Evolutionary conservation across 2,888 invertebrate species (phyloP).

Genomic region (Clitarchus hookeri): DNA sequence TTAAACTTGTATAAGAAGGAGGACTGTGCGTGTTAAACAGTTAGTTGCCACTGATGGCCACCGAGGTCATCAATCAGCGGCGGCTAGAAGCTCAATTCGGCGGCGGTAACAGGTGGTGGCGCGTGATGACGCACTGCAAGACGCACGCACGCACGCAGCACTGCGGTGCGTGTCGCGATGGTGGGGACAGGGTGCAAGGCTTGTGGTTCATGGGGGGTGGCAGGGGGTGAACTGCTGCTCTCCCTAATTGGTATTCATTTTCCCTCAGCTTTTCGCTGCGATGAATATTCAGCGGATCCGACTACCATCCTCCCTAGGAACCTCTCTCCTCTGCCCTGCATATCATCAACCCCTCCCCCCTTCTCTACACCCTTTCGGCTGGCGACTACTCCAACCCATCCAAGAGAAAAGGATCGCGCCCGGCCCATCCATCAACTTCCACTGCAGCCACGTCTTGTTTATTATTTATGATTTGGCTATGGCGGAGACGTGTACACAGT

Average conservation of each 20-base stretch:
- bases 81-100: not conserved
- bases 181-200: not conserved
- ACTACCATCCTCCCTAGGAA: not conserved
- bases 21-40: too few relatives aligned
- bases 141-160: not conserved
- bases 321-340: not conserved
- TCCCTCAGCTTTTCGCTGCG: constrained; percentile 2
- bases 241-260: constrained; percentile 14
- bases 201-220: not conserved
- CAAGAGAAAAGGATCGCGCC: not conserved
- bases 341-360: not conserved
- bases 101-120: not conserved
- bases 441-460: constrained; percentile 9
- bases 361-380: too few relatives aligned
- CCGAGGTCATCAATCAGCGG: too few relatives aligned
- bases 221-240: not conserved
- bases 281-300: not conserved
- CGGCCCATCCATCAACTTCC: constrained; percentile 14
- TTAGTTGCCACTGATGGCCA: too few relatives aligned
- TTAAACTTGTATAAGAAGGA: too few relatives aligned
- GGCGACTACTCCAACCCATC: not conserved
- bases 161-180: not conserved
- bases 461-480: constrained; percentile 7
- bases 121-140: not conserved
- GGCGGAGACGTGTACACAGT: not conserved